Conservation (phyloP, 2,888 invertebrate species). For the Harpalus rufipes region DNA sequence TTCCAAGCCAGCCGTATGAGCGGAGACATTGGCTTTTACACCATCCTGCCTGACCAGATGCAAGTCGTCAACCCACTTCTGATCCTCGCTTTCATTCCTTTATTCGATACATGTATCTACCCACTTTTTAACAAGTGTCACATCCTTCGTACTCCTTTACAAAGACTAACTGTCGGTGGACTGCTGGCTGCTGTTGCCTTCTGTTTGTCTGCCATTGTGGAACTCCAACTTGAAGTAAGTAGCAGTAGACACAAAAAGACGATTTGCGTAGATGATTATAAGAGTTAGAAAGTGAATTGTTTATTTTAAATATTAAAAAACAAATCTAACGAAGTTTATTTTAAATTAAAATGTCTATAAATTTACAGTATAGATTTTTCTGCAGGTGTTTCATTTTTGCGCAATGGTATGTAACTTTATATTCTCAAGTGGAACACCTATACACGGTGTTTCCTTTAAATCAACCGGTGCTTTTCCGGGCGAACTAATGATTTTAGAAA, state of each 20-base stretch:
- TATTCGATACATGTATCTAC: conserved; percentile 89
- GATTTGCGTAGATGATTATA: not conserved
- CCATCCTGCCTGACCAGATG: conserved; percentile 95
- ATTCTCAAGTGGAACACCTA: no score
- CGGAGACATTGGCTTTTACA: conserved; percentile 86
- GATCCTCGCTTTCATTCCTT: conserved; percentile 91
- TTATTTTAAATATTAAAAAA: no score
- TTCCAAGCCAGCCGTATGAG: conserved; percentile 95
- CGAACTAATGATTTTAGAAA: no score
- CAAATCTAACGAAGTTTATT: no score
- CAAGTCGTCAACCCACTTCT: conserved; percentile 94
- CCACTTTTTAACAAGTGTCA: conserved; percentile 86
- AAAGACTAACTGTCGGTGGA: conserved; percentile 93
- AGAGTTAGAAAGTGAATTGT: not conserved
- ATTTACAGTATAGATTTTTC: no score
- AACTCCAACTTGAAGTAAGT: conserved; percentile 85
- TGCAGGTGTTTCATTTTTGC: no score
- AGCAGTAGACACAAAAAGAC: not conserved
- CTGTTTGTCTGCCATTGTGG: conserved; percentile 91
- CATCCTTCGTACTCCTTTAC: conserved; percentile 87
- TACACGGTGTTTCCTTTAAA: no score
- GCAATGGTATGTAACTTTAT: no score
- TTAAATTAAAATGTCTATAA: no score
- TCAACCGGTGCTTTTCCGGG: no score
- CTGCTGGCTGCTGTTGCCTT: conserved; percentile 91